Evolutionary conservation across 2,888 invertebrate species (phyloP).

Genomic region (Alcis repandata): DNA sequence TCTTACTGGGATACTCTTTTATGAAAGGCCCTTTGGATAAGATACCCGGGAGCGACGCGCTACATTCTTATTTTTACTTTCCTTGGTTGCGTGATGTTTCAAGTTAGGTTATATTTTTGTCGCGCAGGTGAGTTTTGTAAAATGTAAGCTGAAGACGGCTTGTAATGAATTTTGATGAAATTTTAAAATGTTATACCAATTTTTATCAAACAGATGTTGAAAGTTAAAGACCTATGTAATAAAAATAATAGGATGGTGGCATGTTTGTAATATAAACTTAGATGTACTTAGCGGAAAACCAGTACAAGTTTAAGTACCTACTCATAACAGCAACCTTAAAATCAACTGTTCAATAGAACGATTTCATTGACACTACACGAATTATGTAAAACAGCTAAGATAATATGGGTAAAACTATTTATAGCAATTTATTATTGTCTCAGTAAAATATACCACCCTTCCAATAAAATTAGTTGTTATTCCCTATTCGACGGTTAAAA

Average conservation of each 20-base stretch:
- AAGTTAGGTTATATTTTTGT: conserved; percentile 11
- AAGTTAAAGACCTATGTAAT: no score
- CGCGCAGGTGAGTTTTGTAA: neutral
- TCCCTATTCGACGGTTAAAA: conserved; percentile 5
- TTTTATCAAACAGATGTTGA: no score
- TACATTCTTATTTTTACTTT: conserved; percentile 51
- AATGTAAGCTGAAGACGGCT: neutral
- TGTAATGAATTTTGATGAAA: neutral
- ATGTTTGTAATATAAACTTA: no score
- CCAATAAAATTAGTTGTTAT: conserved; percentile 11
- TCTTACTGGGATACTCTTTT: conserved; percentile 68
- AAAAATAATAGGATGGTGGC: no score
- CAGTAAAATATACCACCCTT: neutral
- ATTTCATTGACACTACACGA: no score
- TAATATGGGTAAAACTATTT: no score
- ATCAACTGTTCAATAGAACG: no score
- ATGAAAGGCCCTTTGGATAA: conserved; percentile 64
- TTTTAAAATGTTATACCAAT: neutral
- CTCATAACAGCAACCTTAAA: no score
- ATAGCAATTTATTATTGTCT: no score
- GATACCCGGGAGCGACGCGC: conserved; percentile 57
- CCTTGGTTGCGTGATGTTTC: conserved; percentile 24
- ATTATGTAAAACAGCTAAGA: no score
- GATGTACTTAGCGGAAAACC: no score
- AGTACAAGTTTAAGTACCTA: no score